Conservation (phyloP, 2,113 vertebrate genomes). For the Alosa alosa region DNA sequence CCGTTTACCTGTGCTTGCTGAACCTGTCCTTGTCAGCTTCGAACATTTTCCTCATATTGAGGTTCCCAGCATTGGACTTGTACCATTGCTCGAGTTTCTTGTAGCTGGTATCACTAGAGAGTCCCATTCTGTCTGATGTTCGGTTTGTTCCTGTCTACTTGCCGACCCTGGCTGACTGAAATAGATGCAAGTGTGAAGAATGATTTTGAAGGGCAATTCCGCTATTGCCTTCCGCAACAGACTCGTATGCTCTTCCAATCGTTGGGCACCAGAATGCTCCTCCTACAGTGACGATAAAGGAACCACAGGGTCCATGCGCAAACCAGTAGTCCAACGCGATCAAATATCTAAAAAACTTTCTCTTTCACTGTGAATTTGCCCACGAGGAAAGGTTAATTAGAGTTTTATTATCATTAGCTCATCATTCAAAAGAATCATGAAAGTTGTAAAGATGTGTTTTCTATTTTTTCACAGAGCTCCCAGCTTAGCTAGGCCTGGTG, state of each 20-base stretch:
- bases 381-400: not conserved
- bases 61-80: constrained; percentile 68
- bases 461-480: too few relatives aligned
- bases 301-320: not conserved
- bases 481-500: too few relatives aligned
- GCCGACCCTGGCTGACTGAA: constrained; percentile 52
- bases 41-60: constrained; percentile 86
- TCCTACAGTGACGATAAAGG: constrained; percentile 21
- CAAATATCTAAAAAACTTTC: not conserved
- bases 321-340: not conserved
- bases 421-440: too few relatives aligned
- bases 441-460: too few relatives aligned
- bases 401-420: not conserved
- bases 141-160: constrained; percentile 51
- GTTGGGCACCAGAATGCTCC: not conserved
- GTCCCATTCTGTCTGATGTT: constrained; percentile 69
- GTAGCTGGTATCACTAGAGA: constrained; percentile 80
- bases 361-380: not conserved
- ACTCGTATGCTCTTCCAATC: constrained; percentile 31
- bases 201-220: constrained; percentile 56
- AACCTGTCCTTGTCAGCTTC: constrained; percentile 82
- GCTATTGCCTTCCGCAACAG: constrained; percentile 30
- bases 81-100: constrained; percentile 83
- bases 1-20: constrained; percentile 80
- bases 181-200: constrained; percentile 18